These are phyloP conservation scores for Glaucidium brasilianum DNA, from an alignment of 2,113 vertebrate species.

Conservation along the genomic window DNA sequence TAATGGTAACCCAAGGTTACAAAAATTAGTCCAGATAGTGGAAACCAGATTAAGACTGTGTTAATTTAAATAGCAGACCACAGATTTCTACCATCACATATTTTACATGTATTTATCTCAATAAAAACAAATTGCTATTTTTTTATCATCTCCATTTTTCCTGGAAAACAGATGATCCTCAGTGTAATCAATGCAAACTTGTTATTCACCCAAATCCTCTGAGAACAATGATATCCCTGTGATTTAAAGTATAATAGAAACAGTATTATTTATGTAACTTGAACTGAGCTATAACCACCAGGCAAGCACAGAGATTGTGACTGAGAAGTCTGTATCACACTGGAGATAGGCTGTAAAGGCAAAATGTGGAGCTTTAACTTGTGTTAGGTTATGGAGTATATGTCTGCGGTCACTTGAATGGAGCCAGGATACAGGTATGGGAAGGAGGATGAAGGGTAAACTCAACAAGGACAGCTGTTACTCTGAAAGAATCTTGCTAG, in stretches of 20 bases:
- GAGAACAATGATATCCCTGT: background rate
- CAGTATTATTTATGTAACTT: background rate
- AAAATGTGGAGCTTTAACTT: background rate
- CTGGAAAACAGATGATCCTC: background rate
- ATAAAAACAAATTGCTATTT: background rate
- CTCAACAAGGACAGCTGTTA: background rate
- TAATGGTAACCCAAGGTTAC: background rate
- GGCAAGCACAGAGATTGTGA: background rate
- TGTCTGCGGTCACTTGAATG: background rate
- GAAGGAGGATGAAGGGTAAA: background rate
- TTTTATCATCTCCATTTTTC: background rate
- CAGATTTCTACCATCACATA: background rate
- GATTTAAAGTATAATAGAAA: background rate
- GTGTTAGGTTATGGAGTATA: too few relatives aligned
- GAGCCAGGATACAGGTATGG: background rate
- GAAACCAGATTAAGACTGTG: background rate
- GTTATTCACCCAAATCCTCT: background rate
- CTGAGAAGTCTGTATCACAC: background rate
- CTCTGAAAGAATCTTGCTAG: background rate
- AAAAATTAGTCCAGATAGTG: slow-evolving; percentile 19
- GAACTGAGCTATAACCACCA: background rate
- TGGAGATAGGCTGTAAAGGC: background rate
- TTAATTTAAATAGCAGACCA: background rate
- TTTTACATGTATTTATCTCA: background rate
- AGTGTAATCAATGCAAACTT: background rate